phyloP scores from a whole-genome alignment of 1,140 invertebrate genomes.

The Drosophila mayri region DNA sequence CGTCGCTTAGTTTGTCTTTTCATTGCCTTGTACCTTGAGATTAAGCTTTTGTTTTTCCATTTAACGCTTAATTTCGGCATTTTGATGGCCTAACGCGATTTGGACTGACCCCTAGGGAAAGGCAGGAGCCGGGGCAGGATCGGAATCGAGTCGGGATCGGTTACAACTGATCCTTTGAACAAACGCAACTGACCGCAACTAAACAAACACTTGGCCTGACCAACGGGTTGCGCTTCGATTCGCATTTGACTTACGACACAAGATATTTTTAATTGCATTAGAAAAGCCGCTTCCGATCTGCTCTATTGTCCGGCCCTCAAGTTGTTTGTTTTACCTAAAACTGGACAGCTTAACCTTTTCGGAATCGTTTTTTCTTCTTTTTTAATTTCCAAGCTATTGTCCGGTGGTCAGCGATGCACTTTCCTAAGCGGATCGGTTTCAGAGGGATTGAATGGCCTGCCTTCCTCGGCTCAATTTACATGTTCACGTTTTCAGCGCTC shows the following conservation, averaged over 20 bases:
- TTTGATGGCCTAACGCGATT: slow-evolving; percentile 77
- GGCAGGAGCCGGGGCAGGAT: not conserved
- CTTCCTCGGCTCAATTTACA: slow-evolving; percentile 54
- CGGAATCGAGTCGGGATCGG: slow-evolving; percentile 41
- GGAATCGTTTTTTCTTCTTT: slow-evolving; percentile 23
- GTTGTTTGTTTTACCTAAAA: slow-evolving; percentile 68
- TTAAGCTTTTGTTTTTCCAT: slow-evolving; percentile 83
- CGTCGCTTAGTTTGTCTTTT: slow-evolving; percentile 77
- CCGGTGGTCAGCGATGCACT: slow-evolving; percentile 66
- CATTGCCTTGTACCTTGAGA: slow-evolving; percentile 73
- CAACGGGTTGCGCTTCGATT: slow-evolving; percentile 63
- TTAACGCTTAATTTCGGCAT: slow-evolving; percentile 82
- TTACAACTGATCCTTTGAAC: slow-evolving; percentile 60
- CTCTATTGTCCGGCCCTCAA: slow-evolving; percentile 22
- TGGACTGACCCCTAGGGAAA: slow-evolving; percentile 57
- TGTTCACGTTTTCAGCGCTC: slow-evolving; percentile 32
- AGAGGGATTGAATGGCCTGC: not conserved
- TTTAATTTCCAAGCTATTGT: slow-evolving; percentile 46
- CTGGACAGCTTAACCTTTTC: slow-evolving; percentile 73
- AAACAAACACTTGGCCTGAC: slow-evolving; percentile 69
- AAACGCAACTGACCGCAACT: slow-evolving; percentile 77
- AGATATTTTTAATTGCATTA: slow-evolving; percentile 76
- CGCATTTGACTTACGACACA: slow-evolving; percentile 71
- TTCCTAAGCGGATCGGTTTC: slow-evolving; percentile 78
- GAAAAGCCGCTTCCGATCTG: slow-evolving; percentile 29